Conservation (phyloP, 2,797 vertebrate genomes). For the Anas bahamensis region DNA sequence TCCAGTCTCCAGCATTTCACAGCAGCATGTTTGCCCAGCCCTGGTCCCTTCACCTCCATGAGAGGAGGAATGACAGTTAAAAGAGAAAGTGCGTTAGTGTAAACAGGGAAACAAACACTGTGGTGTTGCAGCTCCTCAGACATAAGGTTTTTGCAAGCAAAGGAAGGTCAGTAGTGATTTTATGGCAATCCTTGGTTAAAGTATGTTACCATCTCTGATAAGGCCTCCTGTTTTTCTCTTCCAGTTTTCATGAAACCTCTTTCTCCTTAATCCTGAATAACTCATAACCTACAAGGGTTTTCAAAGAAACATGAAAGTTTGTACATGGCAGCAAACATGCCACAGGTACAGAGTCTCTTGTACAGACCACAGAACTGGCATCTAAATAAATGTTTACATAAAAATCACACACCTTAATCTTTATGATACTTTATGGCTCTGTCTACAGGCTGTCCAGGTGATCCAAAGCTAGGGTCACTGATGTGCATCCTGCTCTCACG, state of each 20-base stretch:
- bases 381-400: slow-evolving; percentile 21
- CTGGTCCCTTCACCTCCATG: not conserved
- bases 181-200: not conserved
- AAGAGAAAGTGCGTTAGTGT: not conserved
- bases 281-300: not conserved
- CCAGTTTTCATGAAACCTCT: not conserved
- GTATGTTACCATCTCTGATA: not conserved
- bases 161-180: not conserved
- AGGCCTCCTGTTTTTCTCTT: not conserved
- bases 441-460: not conserved
- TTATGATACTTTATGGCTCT: not conserved
- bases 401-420: slow-evolving; percentile 19
- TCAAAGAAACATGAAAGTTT: not conserved
- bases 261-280: not conserved
- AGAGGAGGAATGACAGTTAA: not conserved
- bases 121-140: not conserved
- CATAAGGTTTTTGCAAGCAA: not conserved
- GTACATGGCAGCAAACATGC: accelerated
- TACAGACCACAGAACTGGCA: not conserved
- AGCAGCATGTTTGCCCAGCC: not conserved
- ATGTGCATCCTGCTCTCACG: not conserved
- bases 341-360: not conserved
- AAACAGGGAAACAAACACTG: accelerated
- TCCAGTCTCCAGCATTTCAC: not conserved
- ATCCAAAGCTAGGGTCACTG: not conserved